Percentiles rank a stretch among this genome's conserved stretches.
Conservation (phyloP, 2,888 invertebrate species). For the Microchrysa polita region DNA sequence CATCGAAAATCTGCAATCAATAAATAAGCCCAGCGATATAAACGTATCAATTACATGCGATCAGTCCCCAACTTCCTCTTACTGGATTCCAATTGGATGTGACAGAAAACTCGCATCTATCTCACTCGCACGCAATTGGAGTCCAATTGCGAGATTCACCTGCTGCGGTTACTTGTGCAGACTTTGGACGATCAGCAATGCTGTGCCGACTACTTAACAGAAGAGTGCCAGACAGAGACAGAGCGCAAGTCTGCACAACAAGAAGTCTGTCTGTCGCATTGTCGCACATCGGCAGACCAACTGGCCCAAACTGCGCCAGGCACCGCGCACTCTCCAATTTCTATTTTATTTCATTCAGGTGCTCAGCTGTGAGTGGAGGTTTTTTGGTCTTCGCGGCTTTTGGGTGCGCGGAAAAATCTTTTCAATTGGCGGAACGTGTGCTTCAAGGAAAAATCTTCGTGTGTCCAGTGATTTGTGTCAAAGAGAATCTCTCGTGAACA, state of each 20-base stretch:
- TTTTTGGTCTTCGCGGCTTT: not conserved
- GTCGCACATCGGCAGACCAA: too few relatives aligned
- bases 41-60: not conserved
- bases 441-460: conserved; percentile 3
- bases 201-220: not conserved
- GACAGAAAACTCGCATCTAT: not conserved
- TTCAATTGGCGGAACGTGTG: conserved; percentile 19
- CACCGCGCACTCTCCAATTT: conserved; percentile 35
- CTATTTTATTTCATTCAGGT: conserved; percentile 42
- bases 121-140: not conserved
- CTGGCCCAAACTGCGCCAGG: not conserved
- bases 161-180: conserved; percentile 4
- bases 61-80: not conserved
- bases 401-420: conserved; percentile 29
- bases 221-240: too few relatives aligned
- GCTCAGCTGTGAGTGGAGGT: conserved; percentile 48
- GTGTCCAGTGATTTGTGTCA: not conserved
- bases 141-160: not conserved
- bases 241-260: too few relatives aligned
- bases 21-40: too few relatives aligned
- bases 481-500: too few relatives aligned
- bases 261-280: too few relatives aligned
- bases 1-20: conserved; percentile 12
- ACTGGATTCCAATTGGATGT: conserved; percentile 16
- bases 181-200: not conserved